These are phyloP conservation scores for Dolichallabes microphthalmus DNA, from an alignment of 2,113 vertebrate genomes.

Conservation along the genomic window DNA sequence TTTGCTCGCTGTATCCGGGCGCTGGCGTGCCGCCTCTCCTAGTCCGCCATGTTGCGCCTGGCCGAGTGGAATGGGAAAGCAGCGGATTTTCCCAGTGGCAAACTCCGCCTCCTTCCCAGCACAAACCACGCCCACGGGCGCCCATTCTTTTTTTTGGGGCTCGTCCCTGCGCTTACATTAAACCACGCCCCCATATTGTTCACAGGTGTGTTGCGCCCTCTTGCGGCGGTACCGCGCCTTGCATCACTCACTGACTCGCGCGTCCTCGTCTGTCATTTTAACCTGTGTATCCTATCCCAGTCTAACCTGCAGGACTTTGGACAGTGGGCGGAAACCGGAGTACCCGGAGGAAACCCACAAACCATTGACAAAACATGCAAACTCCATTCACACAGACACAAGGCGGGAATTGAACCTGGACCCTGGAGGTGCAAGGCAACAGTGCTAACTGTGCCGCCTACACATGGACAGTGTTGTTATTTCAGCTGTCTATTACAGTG, in stretches of 20 bases:
- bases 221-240: neutral
- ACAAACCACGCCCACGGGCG: neutral
- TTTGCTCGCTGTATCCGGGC: slow-evolving; percentile 74
- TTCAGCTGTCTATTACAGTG: neutral
- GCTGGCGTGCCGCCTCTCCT: slow-evolving; percentile 69
- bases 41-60: slow-evolving; percentile 81
- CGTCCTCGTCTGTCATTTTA: no score
- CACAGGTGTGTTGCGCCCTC: neutral
- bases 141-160: slow-evolving; percentile 8
- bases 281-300: no score
- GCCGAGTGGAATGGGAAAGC: slow-evolving; percentile 72
- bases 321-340: no score
- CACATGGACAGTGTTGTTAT: no score
- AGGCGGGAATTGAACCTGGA: no score
- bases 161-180: neutral
- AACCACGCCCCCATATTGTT: neutral
- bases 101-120: slow-evolving; percentile 57
- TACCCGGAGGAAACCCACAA: no score
- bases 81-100: slow-evolving; percentile 67
- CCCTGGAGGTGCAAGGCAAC: no score
- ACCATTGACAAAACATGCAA: no score
- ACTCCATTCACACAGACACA: no score
- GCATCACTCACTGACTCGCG: neutral
- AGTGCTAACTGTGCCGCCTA: no score
- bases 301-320: no score